A percentile compares a stretch with the other conserved stretches of the same genome.
phyloP scores from a whole-genome alignment of 1,140 invertebrate genomes.

The Potamilus streckersoni region DNA sequence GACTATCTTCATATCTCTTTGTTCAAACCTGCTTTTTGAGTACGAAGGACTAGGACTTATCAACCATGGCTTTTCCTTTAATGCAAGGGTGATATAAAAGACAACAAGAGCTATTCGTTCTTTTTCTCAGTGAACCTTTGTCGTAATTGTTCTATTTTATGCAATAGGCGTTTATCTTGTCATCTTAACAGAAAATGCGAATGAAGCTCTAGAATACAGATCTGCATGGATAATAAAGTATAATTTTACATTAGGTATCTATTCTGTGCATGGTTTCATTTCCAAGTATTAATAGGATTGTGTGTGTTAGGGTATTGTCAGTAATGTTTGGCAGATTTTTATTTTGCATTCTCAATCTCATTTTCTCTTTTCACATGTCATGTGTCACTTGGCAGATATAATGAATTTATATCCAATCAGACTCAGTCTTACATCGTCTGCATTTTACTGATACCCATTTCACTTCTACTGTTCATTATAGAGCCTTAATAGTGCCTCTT shows the following conservation, averaged over 20 bases:
- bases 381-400: background rate
- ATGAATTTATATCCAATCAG: background rate
- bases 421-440: background rate
- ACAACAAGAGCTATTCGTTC: slow-evolving; percentile 7
- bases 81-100: background rate
- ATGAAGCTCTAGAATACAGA: slow-evolving; percentile 16
- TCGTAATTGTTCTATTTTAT: slow-evolving; percentile 3
- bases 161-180: slow-evolving; percentile 7
- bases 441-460: background rate
- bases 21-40: slow-evolving; percentile 11
- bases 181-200: slow-evolving; percentile 14
- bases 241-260: slow-evolving; percentile 8
- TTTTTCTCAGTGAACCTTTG: slow-evolving; percentile 8
- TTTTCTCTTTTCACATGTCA: slow-evolving; percentile 3
- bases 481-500: background rate
- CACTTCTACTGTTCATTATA: background rate
- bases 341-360: slow-evolving; percentile 6
- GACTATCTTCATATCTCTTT: background rate
- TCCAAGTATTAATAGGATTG: background rate
- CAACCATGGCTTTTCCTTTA: slow-evolving; percentile 7
- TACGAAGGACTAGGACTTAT: background rate
- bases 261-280: background rate
- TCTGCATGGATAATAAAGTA: background rate
- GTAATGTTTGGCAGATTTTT: slow-evolving; percentile 12
- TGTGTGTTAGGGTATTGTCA: background rate